Percentiles rank a stretch among this genome's conserved stretches.
Evolutionary conservation across 2,113 vertebrate species (phyloP).

Genomic region (Poeciliopsis turrubarensis): DNA sequence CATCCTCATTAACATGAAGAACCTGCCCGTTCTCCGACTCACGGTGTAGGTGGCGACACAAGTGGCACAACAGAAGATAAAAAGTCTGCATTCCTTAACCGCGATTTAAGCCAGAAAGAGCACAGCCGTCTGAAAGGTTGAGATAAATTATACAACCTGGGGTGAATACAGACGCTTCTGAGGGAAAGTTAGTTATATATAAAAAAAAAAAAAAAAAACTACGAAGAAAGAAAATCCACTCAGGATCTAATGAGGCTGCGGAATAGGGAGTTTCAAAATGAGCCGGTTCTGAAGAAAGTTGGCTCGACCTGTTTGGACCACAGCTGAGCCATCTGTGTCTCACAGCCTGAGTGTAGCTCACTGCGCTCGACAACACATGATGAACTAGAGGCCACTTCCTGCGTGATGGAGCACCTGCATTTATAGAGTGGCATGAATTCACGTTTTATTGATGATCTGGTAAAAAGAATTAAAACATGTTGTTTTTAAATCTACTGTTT

Average conservation of each 20-base stretch:
- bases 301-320: conserved; percentile 55
- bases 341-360: conserved; percentile 48
- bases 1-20: conserved; percentile 37
- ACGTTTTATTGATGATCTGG: background rate
- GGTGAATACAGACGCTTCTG: conserved; percentile 12
- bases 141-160: conserved; percentile 4
- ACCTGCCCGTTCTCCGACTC: background rate
- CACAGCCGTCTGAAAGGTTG: conserved; percentile 11
- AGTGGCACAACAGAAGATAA: conserved; percentile 28
- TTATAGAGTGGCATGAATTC: background rate
- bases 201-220: conserved; percentile 8
- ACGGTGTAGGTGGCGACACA: background rate
- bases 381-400: conserved; percentile 43
- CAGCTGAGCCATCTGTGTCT: conserved; percentile 69
- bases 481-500: background rate
- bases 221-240: background rate
- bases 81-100: conserved; percentile 18
- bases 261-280: conserved; percentile 34
- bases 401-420: conserved; percentile 24
- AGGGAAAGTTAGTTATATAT: conserved; percentile 15
- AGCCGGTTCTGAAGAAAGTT: conserved; percentile 48
- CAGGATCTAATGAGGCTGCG: conserved; percentile 28
- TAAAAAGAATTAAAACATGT: too few relatives aligned
- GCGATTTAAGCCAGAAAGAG: conserved; percentile 30
- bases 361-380: conserved; percentile 26